phyloP scores from a whole-genome alignment of 1,140 invertebrate species.

The Solen grandis region DNA sequence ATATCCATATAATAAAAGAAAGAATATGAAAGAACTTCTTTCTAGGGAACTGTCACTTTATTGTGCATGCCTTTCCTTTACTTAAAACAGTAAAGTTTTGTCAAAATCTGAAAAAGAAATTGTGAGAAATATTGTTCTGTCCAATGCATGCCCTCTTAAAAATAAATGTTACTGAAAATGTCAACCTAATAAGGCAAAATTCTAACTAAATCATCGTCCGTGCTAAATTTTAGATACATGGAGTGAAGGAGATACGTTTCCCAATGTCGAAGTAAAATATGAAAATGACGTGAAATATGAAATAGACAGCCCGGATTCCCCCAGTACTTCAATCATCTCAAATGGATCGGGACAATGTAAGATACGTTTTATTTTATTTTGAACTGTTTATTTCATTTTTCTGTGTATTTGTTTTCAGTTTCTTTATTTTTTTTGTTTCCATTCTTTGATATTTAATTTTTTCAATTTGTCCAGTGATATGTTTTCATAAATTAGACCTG shows the following conservation, averaged over 20 bases:
- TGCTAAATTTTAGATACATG: conserved; percentile 57
- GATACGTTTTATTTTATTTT: conserved; percentile 48
- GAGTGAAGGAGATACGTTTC: conserved; percentile 23
- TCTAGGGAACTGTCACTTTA: too few relatives aligned
- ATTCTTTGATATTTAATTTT: not conserved
- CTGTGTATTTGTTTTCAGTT: conserved; percentile 9
- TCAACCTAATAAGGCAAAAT: too few relatives aligned
- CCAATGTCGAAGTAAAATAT: conserved; percentile 41
- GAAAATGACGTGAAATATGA: conserved; percentile 53
- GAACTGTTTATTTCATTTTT: not conserved
- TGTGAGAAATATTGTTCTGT: too few relatives aligned
- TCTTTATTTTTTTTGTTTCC: conserved; percentile 2
- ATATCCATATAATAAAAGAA: too few relatives aligned
- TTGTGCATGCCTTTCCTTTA: too few relatives aligned
- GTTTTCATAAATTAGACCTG: too few relatives aligned
- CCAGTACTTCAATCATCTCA: conserved; percentile 41
- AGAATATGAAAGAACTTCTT: too few relatives aligned
- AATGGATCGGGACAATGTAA: conserved; percentile 54
- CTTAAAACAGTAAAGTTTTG: too few relatives aligned
- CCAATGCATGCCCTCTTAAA: too few relatives aligned
- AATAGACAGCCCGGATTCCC: conserved; percentile 51
- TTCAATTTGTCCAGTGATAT: not conserved
- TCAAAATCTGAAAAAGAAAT: too few relatives aligned
- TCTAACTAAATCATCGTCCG: conserved; percentile 8
- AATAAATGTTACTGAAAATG: too few relatives aligned